Base-by-base conservation (phyloP, 2,888 invertebrate genomes). In the Ochlodes sylvanus region DNA sequence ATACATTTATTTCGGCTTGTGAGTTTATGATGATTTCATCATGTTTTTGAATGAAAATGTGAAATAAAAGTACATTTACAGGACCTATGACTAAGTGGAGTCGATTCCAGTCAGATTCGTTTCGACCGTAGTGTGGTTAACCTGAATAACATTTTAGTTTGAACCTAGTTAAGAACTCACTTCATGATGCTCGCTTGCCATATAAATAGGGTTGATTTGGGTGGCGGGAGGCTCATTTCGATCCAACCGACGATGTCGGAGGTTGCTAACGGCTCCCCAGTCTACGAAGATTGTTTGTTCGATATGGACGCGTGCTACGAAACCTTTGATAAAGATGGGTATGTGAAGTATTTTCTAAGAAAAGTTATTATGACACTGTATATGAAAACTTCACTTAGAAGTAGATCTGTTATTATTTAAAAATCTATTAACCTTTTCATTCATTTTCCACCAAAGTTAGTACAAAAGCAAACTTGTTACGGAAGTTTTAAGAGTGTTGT, bases 261-360 rank as follows among this genome's bases (percentile, higher is more conserved):
- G 81, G 90, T 85, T 84, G 87, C 81, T 77, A 86, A 85, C 88
- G 86, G 83, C 63, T 75, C 82, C 67, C 78, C 84, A 85, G 84
- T 89, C 82, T 94, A 94, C 81, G 93, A 94, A 86, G 89, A 88
- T 78, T 92, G 93, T 89, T 93, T 94, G 83, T 86, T 90, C 88
- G 94, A 95, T 87, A 98, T 98, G 98, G 98, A 98, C 94, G 97
- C 97, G 84, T 98, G 98, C 92, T 97, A 97, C 88, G 95, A 96
- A 80, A 97, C 97, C 76, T 98, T 98, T 90, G 98, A 98, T 91
- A 97, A 97, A 88, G 97, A 98, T 92, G 96, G 96, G 96, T 97
- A 94, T 94, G 96, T 94, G 73, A 32, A 10, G n/a, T 42, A n/a
- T n/a, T n/a, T n/a, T n/a, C n/a, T n/a, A 17, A 17, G 10, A 34